phyloP scores from a whole-genome alignment of 2,113 vertebrate genomes.

The Bostrychus sinensis region DNA sequence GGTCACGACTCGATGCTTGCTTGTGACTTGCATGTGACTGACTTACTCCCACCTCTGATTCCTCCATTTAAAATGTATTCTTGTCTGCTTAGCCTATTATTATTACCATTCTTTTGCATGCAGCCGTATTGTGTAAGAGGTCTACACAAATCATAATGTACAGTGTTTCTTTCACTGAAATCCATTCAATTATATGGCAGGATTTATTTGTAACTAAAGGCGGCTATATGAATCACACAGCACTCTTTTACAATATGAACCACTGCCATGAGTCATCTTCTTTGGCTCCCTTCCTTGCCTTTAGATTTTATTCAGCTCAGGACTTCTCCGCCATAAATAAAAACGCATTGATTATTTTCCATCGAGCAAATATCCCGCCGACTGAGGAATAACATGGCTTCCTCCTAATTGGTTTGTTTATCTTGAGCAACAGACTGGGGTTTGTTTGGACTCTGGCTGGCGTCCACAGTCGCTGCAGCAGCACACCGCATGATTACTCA shows the following conservation, averaged over 20 bases:
- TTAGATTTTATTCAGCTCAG: not conserved
- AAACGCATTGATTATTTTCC: constrained; percentile 78
- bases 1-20: too few species aligned
- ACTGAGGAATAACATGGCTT: constrained; percentile 76
- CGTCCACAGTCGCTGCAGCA: constrained; percentile 69
- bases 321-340: constrained; percentile 62
- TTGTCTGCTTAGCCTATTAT: too few species aligned
- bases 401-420: constrained; percentile 81
- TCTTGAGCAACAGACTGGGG: constrained; percentile 78
- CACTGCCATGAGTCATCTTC: not conserved
- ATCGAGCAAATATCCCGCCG: constrained; percentile 73
- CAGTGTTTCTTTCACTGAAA: not conserved
- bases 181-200: not conserved
- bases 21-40: too few species aligned
- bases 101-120: too few species aligned
- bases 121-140: not conserved
- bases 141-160: not conserved
- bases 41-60: too few species aligned
- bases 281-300: not conserved
- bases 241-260: not conserved
- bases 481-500: constrained; percentile 76
- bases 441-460: constrained; percentile 78
- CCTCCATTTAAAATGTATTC: too few species aligned
- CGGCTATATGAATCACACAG: not conserved
- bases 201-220: not conserved